These are phyloP conservation scores for Mus spicilegus DNA, from an alignment of 2,113 vertebrate species.

Conservation along the genomic window DNA sequence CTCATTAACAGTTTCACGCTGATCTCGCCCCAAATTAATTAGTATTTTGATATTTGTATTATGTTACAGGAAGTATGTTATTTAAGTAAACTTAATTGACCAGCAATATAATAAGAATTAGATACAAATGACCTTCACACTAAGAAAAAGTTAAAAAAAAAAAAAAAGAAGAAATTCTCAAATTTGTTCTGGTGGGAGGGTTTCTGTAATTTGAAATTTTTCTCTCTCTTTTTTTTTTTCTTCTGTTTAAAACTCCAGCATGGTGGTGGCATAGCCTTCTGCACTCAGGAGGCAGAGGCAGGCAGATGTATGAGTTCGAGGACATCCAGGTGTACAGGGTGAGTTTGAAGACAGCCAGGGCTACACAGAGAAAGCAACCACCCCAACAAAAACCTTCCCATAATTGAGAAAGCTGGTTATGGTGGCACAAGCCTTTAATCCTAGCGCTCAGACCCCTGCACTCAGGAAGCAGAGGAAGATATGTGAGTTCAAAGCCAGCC, in stretches of 20 bases:
- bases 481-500: background rate
- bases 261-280: background rate
- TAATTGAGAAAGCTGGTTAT: background rate
- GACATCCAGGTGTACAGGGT: background rate
- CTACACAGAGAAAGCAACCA: background rate
- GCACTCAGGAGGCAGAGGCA: background rate
- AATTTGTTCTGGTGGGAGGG: background rate
- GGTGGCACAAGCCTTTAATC: background rate
- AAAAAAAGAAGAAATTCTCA: too few species aligned
- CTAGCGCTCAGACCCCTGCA: background rate
- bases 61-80: background rate
- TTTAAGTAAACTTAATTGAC: background rate
- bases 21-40: background rate
- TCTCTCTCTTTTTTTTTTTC: background rate
- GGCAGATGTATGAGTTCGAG: background rate
- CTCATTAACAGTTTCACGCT: background rate
- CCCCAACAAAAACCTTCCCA: background rate
- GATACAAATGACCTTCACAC: background rate
- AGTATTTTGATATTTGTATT: background rate
- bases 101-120: background rate
- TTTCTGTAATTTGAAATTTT: background rate
- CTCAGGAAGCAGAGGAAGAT: background rate
- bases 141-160: background rate
- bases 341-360: background rate
- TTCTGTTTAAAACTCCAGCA: background rate